Percentiles rank a stretch among this genome's conserved stretches.
These are phyloP conservation scores for Galeopsomyia nigrocyanea DNA, from an alignment of 2,888 invertebrate species.

Conservation along the genomic window DNA sequence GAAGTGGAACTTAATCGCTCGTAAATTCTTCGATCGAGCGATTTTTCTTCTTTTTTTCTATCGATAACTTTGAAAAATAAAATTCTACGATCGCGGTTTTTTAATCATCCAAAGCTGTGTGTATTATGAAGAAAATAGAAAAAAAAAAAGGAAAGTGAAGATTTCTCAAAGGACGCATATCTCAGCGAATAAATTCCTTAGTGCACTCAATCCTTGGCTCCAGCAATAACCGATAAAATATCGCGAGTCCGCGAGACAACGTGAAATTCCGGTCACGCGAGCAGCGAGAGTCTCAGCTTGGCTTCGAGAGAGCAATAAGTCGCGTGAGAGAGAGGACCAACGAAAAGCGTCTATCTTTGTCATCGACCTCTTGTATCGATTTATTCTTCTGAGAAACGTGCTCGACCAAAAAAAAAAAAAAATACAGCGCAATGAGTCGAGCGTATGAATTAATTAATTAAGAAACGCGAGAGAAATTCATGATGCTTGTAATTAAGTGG, in stretches of 20 bases:
- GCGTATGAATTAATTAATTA: not conserved
- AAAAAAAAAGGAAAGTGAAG: too few species aligned
- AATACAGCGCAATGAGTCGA: not conserved
- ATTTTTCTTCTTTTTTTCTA: too few species aligned
- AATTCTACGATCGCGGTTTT: not conserved
- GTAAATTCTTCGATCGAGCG: not conserved
- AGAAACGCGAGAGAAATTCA: conserved; percentile 4
- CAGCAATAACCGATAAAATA: too few species aligned
- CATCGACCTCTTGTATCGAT: conserved; percentile 17
- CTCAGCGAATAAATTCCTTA: too few species aligned
- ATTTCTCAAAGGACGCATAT: too few species aligned
- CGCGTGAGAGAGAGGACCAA: not conserved
- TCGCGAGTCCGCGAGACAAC: too few species aligned
- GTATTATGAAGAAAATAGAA: too few species aligned
- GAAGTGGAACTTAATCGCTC: conserved; percentile 13
- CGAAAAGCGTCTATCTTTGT: conserved; percentile 7
- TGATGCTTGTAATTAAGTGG: conserved; percentile 13
- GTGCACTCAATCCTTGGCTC: too few species aligned
- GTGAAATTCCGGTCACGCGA: conserved; percentile 21
- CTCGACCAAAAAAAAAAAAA: not conserved
- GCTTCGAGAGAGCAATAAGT: conserved; percentile 17
- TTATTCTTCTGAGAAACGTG: not conserved
- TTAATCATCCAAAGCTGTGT: too few species aligned
- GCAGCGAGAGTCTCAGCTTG: not conserved
- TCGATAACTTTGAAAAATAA: too few species aligned